Evolutionary conservation across 2,113 vertebrate species (phyloP).

Genomic region (Otis tarda): DNA sequence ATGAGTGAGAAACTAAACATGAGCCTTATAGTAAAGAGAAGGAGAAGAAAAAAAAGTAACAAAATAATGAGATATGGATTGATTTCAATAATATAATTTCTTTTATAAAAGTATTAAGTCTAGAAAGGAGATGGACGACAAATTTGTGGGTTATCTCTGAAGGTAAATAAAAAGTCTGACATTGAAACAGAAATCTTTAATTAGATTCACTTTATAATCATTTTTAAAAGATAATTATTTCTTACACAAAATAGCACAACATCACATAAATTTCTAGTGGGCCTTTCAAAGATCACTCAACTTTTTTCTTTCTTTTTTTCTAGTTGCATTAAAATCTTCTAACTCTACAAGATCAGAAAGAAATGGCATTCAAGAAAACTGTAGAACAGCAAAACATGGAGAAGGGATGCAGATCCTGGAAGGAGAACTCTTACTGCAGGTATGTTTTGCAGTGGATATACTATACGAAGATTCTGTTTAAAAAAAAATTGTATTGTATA

Average conservation of each 20-base stretch:
- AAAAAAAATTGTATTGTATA: background rate
- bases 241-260: background rate
- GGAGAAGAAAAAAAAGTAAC: background rate
- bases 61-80: background rate
- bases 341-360: conserved; percentile 52
- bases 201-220: background rate
- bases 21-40: background rate
- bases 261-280: background rate
- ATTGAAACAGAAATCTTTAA: background rate
- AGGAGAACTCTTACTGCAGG: conserved; percentile 84
- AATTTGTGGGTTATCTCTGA: background rate
- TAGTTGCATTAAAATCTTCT: conserved; percentile 79
- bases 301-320: background rate
- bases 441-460: conserved; percentile 14
- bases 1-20: background rate
- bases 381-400: conserved; percentile 29
- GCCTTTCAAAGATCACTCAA: background rate
- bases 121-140: background rate
- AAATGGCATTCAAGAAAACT: conserved; percentile 71
- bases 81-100: background rate
- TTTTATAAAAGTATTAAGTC: background rate
- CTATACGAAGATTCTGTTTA: background rate
- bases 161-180: background rate
- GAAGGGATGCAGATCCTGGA: conserved; percentile 72
- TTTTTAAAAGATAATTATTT: background rate